Conservation (phyloP, 2,113 vertebrate genomes). For the Ceyx cyanopectus region DNA sequence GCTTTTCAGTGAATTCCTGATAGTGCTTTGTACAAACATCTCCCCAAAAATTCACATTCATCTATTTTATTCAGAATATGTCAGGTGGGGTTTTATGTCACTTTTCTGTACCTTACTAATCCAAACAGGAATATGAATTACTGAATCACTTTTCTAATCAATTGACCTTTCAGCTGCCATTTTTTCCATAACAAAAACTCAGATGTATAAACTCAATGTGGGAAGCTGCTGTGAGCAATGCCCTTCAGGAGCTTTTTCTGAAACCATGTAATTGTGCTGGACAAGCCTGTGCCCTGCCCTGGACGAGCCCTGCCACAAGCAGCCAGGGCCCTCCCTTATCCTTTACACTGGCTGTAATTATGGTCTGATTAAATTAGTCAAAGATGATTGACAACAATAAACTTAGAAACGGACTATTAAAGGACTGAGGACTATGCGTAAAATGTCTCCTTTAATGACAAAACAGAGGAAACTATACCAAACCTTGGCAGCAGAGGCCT, state of each 20-base stretch:
- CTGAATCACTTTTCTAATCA: neutral
- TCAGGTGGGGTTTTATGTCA: rapidly evolving
- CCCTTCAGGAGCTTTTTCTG: neutral
- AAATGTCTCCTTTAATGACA: neutral
- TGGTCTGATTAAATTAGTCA: neutral
- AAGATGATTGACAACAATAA: neutral
- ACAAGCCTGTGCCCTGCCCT: neutral
- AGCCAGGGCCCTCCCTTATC: neutral
- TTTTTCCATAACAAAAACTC: neutral
- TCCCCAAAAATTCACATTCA: neutral
- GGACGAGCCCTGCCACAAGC: neutral
- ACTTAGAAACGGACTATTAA: neutral
- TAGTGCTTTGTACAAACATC: neutral
- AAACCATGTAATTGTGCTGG: neutral
- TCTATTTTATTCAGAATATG: neutral
- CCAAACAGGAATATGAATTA: neutral
- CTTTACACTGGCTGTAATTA: neutral
- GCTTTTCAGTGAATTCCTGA: neutral
- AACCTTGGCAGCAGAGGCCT: neutral
- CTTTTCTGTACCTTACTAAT: neutral
- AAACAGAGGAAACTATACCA: neutral
- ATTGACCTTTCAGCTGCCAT: neutral
- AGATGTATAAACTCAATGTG: neutral
- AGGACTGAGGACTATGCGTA: neutral
- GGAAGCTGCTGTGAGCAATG: neutral